Evolutionary conservation across 1,140 invertebrate species (phyloP), one percentile per base, ranked within the genome.

Genomic region (Metopolophium dirhodum): DNA sequence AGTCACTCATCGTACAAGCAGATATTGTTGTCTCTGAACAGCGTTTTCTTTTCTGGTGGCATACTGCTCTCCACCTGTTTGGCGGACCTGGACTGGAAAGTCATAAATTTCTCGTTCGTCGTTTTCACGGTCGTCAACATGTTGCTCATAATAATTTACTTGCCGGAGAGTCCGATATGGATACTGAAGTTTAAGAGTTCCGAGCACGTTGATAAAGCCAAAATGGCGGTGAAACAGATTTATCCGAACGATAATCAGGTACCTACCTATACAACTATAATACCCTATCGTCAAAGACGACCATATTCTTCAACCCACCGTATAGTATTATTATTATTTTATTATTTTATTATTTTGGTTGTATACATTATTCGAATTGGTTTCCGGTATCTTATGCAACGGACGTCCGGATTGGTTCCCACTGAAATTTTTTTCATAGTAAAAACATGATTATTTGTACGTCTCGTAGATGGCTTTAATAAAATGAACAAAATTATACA

Each of bases 151-250:
- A 26, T 93, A 4, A 91, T 94, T 1, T 83, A 68, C 6, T 30
- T 94, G n/a, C 96, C 96, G 20, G 96, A 97, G 94, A 96, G 96
- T 91, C 96, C 96, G 0, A 95, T 96, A 93, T 97, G 96, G 96
- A 35, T 93, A 30, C 35, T 93, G 47, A 85, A 93, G 82, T 85
- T 93, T 22, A 93, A 93, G 8, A 51, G 51, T 93, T 26, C 82
- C 2, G 91, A 93, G 49, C 20, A 57, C 49, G 6, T 26, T 0
- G 2, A 23, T 26, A 45, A 86, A 93, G 91, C 77, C 14, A 93
- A 93, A 41, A 26, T 2, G 1, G 82, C 91, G 35, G 3, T 93
- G 37, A 85, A 93, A 86, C 45, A 86, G 20, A 57, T 93, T 41
- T 93, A 93, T 37, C 91, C 82, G 37, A 37, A 37, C 1, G 57